A percentile compares a stretch with the other conserved stretches of the same genome.
These are phyloP conservation scores for Nautilus pompilius DNA, from an alignment of 1,140 invertebrate genomes.

Conservation along the genomic window DNA sequence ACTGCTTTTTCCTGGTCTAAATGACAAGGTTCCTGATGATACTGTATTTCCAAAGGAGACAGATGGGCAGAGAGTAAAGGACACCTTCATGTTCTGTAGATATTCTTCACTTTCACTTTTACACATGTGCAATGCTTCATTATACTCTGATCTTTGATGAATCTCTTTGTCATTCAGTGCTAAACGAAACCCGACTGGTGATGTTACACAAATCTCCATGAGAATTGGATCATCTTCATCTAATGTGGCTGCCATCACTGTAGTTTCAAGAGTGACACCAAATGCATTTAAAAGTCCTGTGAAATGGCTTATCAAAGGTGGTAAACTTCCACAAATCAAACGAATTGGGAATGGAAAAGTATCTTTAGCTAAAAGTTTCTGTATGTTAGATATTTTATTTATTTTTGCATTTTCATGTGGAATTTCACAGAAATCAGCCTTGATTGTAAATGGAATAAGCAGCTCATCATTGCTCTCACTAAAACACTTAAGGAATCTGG, in stretches of 20 bases:
- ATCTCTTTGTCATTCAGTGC: constrained; percentile 14
- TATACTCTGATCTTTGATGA: constrained; percentile 8
- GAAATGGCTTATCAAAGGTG: constrained; percentile 11
- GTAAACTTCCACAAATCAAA: constrained; percentile 10
- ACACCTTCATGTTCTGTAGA: constrained; percentile 16
- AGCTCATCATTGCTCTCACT: neutral
- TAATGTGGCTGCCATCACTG: constrained; percentile 13
- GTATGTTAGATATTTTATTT: neutral
- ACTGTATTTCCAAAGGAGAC: constrained; percentile 2
- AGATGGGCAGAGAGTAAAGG: constrained; percentile 10
- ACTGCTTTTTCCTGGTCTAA: neutral
- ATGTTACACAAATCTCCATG: constrained; percentile 15
- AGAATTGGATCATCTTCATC: constrained; percentile 4
- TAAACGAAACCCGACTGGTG: constrained; percentile 14
- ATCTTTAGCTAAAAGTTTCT: neutral
- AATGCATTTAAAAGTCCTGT: constrained; percentile 8
- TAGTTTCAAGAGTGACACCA: constrained; percentile 11
- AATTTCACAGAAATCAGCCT: neutral
- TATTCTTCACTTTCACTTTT: constrained; percentile 17
- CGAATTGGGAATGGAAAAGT: neutral
- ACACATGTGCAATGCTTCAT: constrained; percentile 18
- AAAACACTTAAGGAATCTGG: constrained; percentile 1
- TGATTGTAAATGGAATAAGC: neutral
- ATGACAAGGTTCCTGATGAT: neutral
- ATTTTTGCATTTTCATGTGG: neutral